Percentiles rank a stretch among this genome's conserved stretches.
These are phyloP conservation scores for Pseudopodoces humilis DNA, from an alignment of 2,113 vertebrate species.

Conservation along the genomic window DNA sequence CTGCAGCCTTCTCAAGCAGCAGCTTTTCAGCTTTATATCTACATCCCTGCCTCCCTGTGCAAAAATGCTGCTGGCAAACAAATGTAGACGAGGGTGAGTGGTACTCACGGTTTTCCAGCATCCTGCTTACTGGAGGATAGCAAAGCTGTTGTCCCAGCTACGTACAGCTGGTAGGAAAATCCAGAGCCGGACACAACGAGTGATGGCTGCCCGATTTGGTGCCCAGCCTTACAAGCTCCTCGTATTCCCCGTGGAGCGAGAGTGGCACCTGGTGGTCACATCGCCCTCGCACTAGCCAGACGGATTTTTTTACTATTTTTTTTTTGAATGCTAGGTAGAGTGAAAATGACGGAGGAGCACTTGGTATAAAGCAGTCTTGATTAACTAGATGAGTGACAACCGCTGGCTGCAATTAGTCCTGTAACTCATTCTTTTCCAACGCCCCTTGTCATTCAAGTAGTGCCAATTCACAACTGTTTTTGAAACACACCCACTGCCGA, in stretches of 20 bases:
- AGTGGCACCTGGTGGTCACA: constrained; percentile 57
- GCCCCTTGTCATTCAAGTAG: not conserved
- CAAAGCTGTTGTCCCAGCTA: not conserved
- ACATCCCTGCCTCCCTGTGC: not conserved
- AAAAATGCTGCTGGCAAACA: not conserved
- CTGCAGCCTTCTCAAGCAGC: not conserved
- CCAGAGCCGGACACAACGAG: not conserved
- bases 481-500: not conserved
- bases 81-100: not conserved
- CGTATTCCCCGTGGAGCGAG: constrained; percentile 15
- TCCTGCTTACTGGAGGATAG: not conserved
- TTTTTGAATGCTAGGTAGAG: not conserved
- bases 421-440: not conserved
- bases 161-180: not conserved
- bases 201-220: not conserved
- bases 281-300: not conserved
- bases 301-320: not conserved
- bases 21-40: not conserved
- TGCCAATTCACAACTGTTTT: not conserved
- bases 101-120: not conserved
- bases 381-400: not conserved
- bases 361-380: not conserved
- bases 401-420: not conserved
- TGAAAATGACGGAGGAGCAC: not conserved
- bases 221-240: not conserved